Evolutionary conservation across 2,797 vertebrate genomes (phyloP), one percentile per base, ranked within the genome.

Genomic region (Gobio occitaniae): DNA sequence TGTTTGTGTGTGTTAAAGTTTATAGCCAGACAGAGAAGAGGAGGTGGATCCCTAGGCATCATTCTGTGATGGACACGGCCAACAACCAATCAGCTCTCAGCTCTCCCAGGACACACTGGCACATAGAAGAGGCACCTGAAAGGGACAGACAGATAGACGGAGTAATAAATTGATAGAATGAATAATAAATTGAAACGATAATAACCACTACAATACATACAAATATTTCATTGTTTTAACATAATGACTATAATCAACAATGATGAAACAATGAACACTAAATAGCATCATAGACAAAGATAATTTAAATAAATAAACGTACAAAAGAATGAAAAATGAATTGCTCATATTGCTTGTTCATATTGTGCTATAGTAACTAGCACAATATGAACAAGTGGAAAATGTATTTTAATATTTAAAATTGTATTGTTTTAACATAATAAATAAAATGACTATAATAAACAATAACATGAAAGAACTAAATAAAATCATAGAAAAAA

Each of bases 71-170:
- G 86, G 93, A 93, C 74, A 87, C 86, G 88, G 89, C 91, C 90
- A 91, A 90, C 92, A 93, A 88, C 92, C 90, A 93, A 92, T 94
- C 93, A 94, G 93, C 91, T 91, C 90, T 91, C 93, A 92, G 92
- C 92, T 94, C 92, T 93, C 93, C 92, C 92, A 92, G 91, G 90
- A 92, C 91, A 91, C 89, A 91, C 86, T 92, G 89, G 87, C 63
- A 89, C 90, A 86, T 76, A 88, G 88, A 90, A 83, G 90, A 91
- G 89, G 91, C 92, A 95, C 95, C 95, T 95, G 88, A 10, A 71
- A 78, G 36, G 63, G 84, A 78, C 84, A 70, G 56, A 72, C 65
- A 75, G 63, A 89, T 47, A 66, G 3, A 61, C 13, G 2, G 32
- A 32, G 32, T 32, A 1, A 32, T 32, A 32, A 2, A 32, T 32